Evolutionary conservation across 1,140 invertebrate species (phyloP), one percentile per base, ranked within the genome.

Genomic region (Drosophila kikkawai): DNA sequence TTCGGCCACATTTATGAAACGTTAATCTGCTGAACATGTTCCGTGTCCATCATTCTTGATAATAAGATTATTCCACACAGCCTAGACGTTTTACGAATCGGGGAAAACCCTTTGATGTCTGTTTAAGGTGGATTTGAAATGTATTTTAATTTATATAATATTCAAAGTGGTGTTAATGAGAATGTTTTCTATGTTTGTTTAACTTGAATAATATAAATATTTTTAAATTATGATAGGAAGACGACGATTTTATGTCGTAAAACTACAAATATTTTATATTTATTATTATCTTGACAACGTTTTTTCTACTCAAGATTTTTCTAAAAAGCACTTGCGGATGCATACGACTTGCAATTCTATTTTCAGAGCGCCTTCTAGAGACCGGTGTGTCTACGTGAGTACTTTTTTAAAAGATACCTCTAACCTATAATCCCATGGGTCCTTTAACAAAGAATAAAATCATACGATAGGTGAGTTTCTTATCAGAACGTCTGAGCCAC

Each of bases 391-490:
- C n/a, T 15, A 29, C 22, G 12, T 36, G 36, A 36, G 41, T 34
- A 42, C 22, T 37, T 65, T 17, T 11, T 19, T 19, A 19, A 29
- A 29, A n/a, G 19, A 8, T 29, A 29, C 26, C 26, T 6, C 4
- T 29, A 60, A 29, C 29, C 63, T 11, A 13, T 6, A 26, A 12
- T 37, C 19, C 5, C 42, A 22, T 45, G 32, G 44, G 53, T 53
- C 53, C 67, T 50, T 37, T 5, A 50, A 50, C 13, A 17, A 15
- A n/a, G 13, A 11, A 55, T n/a, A 6, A 55, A 71, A 41, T 59
- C 69, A 50, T 71, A 45, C 44, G 68, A 70, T 58, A 58, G 47
- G 36, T 58, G 50, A 12, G 67, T 71, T 73, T 42, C 69, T 73
- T 71, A 73, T 73, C 69, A 9, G 11, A 15, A 48, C 32, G 66